phyloP scores from a whole-genome alignment of 2,113 vertebrate genomes.

The Myrmophylax atrothorax region DNA sequence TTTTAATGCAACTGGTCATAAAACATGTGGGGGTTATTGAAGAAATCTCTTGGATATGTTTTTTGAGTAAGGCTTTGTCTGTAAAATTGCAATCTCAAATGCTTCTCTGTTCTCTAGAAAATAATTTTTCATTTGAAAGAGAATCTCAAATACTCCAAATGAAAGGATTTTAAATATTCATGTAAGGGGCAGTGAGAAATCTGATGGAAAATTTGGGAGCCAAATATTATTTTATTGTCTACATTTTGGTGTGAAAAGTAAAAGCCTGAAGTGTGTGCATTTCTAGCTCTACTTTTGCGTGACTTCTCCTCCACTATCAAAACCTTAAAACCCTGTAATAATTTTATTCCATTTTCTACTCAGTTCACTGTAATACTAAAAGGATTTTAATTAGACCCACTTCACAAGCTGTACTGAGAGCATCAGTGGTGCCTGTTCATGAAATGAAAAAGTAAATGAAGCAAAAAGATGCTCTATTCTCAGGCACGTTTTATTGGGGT shows the following conservation, averaged over 20 bases:
- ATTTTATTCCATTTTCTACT: not conserved
- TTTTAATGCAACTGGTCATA: not conserved
- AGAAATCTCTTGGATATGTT: not conserved
- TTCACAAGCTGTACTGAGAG: not conserved
- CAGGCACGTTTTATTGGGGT: not conserved
- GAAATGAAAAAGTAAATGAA: constrained; percentile 26
- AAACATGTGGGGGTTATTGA: not conserved
- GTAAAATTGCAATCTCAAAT: not conserved
- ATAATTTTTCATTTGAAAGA: not conserved
- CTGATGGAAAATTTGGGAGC: not conserved
- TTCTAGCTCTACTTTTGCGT: not conserved
- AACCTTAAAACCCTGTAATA: not conserved
- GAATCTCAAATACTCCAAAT: not conserved
- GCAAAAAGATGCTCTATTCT: not conserved
- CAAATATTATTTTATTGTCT: not conserved
- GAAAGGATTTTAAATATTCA: not conserved
- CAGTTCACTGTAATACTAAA: not conserved
- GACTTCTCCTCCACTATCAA: not conserved
- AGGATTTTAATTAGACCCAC: constrained; percentile 15
- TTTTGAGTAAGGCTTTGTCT: not conserved
- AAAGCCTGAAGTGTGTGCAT: fast-evolving
- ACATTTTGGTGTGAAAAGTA: not conserved
- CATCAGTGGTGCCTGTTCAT: not conserved
- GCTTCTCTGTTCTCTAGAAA: not conserved
- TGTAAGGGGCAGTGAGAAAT: not conserved